These are phyloP conservation scores for Aphidius ervi DNA, from an alignment of 1,140 invertebrate species.

Conservation along the genomic window DNA sequence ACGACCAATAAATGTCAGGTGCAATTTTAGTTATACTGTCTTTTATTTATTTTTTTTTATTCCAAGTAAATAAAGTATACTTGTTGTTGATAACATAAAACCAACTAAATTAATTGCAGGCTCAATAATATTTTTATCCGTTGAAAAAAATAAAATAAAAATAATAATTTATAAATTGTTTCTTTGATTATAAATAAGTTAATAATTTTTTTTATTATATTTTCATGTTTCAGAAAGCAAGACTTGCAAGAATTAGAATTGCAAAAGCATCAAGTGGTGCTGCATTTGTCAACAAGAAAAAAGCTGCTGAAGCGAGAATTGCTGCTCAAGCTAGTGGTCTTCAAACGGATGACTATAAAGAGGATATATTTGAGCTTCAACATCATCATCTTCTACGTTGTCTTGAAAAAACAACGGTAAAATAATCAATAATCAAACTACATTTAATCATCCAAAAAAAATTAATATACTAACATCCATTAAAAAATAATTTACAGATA, in stretches of 20 bases:
- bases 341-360: slow-evolving; percentile 82
- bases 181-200: no score
- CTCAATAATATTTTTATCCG: no score
- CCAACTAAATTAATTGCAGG: no score
- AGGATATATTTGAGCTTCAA: slow-evolving; percentile 98
- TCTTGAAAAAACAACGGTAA: slow-evolving; percentile 96
- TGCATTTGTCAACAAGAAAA: slow-evolving; percentile 97
- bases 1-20: slow-evolving; percentile 13
- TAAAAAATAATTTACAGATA: not conserved
- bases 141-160: no score
- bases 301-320: slow-evolving; percentile 92
- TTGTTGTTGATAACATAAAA: no score
- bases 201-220: no score
- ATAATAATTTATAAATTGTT: no score
- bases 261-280: slow-evolving; percentile 99
- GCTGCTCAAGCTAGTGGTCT: slow-evolving; percentile 88
- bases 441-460: no score
- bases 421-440: slow-evolving; percentile 10
- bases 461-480: not conserved
- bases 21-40: slow-evolving; percentile 10
- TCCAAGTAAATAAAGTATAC: no score
- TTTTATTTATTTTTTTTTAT: no score
- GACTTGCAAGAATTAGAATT: slow-evolving; percentile 93
- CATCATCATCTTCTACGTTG: slow-evolving; percentile 97
- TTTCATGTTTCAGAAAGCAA: slow-evolving; percentile 84